Evolutionary conservation across 2,888 invertebrate species (phyloP), one percentile per base, ranked within the genome.

Genomic region (Tinea semifulvella): DNA sequence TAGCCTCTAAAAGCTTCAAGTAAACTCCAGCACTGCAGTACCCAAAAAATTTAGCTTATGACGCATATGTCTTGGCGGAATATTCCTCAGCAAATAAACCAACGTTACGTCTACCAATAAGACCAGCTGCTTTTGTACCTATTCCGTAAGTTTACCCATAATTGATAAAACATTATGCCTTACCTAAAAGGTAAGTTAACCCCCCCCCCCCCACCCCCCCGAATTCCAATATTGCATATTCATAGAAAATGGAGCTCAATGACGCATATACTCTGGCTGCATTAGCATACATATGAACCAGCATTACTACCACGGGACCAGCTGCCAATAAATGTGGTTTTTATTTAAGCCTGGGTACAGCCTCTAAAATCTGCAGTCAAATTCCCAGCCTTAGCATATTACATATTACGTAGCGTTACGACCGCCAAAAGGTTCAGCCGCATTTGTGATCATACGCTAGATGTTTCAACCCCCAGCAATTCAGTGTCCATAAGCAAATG

Each of bases 61-160:
- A 79, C 50, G 80, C 80, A 47, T 80, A 79, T 51, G 79, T 76
- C 5, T 65, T 81, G 42, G 81, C 81, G 44, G 81, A 81, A 36
- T 80, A 81, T 53, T 77, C 81, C n/a, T 77, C 81, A 49, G 80
- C 81, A 19, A 82, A 82, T 47, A 82, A 82, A 50, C 81, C 82
- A 2, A 80, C 81, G 2, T 54, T 82, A 35, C 70, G 82, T 43
- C 80, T 82, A 38, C 81, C 82, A 2, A 68, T 82, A n/a, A 80
- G 80, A 39, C 79, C 80, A 10, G 70, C 77, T n/a, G 83, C 86
- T 46, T 72, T 90, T 28, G 86, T 87, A 48, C 84, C 83, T n/a
- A 87, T 91, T 53, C 90, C 90, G 48, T 90, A 91, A 50, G 92
- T 92, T 60, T 92, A 92, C 83, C 91, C 92, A 92, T 92, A 83